Percentiles rank a stretch among this genome's conserved stretches.
phyloP scores from a whole-genome alignment of 2,888 invertebrate species.

The Empis livida region DNA sequence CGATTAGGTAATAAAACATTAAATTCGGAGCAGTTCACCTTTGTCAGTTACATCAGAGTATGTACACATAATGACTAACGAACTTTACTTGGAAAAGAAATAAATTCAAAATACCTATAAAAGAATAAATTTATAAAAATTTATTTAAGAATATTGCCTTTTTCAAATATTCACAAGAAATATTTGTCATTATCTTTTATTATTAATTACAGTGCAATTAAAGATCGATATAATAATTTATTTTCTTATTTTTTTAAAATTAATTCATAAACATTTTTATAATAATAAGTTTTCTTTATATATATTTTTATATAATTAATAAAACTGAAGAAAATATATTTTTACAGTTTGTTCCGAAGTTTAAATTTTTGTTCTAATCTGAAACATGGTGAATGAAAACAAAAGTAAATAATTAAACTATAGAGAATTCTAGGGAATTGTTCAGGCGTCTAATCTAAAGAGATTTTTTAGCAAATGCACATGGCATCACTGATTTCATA shows the following conservation, averaged over 20 bases:
- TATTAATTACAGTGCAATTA: too few relatives aligned
- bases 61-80: neutral
- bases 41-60: neutral
- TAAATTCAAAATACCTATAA: too few relatives aligned
- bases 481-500: neutral
- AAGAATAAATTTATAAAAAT: too few relatives aligned
- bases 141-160: neutral
- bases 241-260: too few relatives aligned
- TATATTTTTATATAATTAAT: neutral
- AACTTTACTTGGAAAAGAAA: neutral
- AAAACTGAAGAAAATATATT: neutral
- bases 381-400: too few relatives aligned
- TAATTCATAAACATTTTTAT: neutral
- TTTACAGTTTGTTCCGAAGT: neutral
- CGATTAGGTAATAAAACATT: neutral
- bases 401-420: too few relatives aligned
- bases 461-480: neutral
- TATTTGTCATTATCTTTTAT: neutral
- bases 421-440: neutral
- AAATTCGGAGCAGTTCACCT: neutral
- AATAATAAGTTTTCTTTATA: neutral
- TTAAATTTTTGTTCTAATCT: neutral
- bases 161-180: too few relatives aligned
- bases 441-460: neutral
- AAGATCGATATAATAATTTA: neutral